Evolutionary conservation across 1,140 invertebrate species (phyloP), one percentile per base, ranked within the genome.

Genomic region (Micrasema minimum): DNA sequence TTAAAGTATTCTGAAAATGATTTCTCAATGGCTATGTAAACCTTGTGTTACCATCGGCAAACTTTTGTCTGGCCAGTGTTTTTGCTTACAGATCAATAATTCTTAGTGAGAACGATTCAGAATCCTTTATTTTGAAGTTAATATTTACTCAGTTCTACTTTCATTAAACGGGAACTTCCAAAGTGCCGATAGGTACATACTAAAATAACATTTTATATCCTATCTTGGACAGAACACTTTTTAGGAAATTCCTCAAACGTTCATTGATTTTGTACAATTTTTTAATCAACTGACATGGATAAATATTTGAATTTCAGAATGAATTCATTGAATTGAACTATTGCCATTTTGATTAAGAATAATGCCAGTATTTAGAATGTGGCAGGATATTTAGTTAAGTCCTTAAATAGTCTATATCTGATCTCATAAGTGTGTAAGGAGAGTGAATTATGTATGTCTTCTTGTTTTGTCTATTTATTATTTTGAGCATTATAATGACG

Each of bases 351-450:
- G 14, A 35, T 64, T 64, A 64, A 64, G 59, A 48, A 51, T 51
- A 31, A 31, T 51, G 50, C 46, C 64, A 66, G 64, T 66, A 66
- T 66, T 48, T 65, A 38, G 7, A 66, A 66, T 38, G 37, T 66
- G 64, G 50, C 50, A 66, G 37, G 20, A 55, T 12, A 53, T 43
- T 22, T 53, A 51, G 55, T 65, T 65, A 55, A 66, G 64, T 66
- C 46, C 37, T 66, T 66, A 66, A 51, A 53, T 66, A 66, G 64
- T 66, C 64, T 66, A 37, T 51, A 66, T 66, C 37, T 66, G 64
- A 66, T 66, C 64, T 66, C 64, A 66, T 66, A 48, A 65, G 46
- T 2, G 7, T 65, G 46, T 48, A 65, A 59, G 55, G 22, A 5
- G 43, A 64, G 26, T 45, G 35, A 16, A 38, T 18, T 66, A 18